A percentile compares a stretch with the other conserved stretches of the same genome.
Conservation (phyloP, 2,113 vertebrate species). For the Hyla sarda region DNA sequence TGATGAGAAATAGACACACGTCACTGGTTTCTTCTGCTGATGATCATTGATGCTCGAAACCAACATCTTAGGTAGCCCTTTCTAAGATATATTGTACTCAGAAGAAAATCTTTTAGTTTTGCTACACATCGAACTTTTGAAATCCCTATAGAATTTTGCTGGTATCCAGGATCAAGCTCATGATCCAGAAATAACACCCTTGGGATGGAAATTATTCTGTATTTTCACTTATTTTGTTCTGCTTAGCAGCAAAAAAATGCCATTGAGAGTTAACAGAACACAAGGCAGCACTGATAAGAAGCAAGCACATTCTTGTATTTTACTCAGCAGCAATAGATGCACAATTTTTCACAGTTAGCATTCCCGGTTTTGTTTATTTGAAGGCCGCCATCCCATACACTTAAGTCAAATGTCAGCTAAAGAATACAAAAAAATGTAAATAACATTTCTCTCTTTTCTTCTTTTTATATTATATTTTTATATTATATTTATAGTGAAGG, state of each 20-base stretch:
- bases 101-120: too few species aligned
- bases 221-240: constrained; percentile 7
- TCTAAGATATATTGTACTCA: too few species aligned
- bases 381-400: too few species aligned
- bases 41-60: too few species aligned
- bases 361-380: background rate
- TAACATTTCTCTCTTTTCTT: too few species aligned
- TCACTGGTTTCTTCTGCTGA: too few species aligned
- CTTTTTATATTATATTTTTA: too few species aligned
- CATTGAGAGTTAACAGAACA: background rate
- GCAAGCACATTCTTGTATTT: background rate
- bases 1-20: too few species aligned
- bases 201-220: constrained; percentile 1
- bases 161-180: background rate
- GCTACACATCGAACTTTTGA: background rate
- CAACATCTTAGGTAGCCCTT: background rate
- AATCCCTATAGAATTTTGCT: background rate
- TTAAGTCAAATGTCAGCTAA: too few species aligned
- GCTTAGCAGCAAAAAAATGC: constrained; percentile 2
- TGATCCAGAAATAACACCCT: background rate
- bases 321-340: constrained; percentile 5
- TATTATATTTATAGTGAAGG: too few species aligned
- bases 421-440: too few species aligned
- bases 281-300: constrained; percentile 7
- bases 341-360: background rate